Base-by-base conservation (phyloP, 2,888 invertebrate species). In the Anthophora plumipes region DNA sequence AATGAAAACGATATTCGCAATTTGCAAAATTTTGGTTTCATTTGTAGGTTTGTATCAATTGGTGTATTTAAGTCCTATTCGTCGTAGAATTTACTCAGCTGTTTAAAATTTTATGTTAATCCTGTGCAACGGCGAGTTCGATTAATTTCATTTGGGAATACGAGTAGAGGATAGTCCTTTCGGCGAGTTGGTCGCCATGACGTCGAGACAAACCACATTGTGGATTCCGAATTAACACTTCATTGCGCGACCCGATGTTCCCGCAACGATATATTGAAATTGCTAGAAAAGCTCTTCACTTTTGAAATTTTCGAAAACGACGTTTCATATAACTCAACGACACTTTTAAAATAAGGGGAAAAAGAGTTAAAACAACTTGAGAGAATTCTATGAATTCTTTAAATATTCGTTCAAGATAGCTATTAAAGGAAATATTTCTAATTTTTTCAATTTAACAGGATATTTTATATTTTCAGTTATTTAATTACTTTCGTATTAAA, bases 211-310 rank as follows among this genome's bases (percentile, higher is more conserved):
- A 54, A 66, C 52, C 52, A 1, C 66, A 54, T 39, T 41, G 52
- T 17, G 54, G 41, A 54, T 20, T 25, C 17, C 25, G 41, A 54
- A 66, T 66, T 17, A 54, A 52, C 66, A 52, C 39, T 66, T 66
- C 41, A 66, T 66, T 41, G 7, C 22, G 17, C 41, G 22, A n/a
- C 14, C 9, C 66, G 22, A 12, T 14, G 17, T 54, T 25, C 17
- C 50, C 50, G 31, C 50, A 66, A 52, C 64, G 14, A 39, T 4
- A 14, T 66, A 52, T 52, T 8, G 14, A 9, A 61, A 39, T 39
- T n/a, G 37, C n/a, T 39, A 8, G n/a, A n/a, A n/a, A 14, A 12
- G 46, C 46, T 14, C 14, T 46, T 46, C 17, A 46, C 14, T 17
- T 7, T 17, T 0, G 46, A 46, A 7, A 5, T 7, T 17, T 1